Conservation (phyloP, 37 sponge, comb jelly and placozoan genomes). For the Halichondria panicea region DNA sequence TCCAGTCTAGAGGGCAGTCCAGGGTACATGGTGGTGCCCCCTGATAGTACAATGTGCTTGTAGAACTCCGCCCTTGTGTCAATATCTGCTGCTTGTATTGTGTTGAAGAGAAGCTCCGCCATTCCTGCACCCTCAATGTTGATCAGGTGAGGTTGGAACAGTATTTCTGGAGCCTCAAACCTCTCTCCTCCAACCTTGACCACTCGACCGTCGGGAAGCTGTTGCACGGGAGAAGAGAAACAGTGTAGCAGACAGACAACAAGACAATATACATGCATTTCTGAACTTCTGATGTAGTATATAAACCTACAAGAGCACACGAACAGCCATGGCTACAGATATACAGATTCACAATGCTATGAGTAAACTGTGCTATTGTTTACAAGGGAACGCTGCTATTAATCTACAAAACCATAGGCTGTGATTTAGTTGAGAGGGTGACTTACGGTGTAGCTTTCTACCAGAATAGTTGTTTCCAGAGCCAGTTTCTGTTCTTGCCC, state of each 20-base stretch:
- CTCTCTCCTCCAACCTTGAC: constrained; percentile 98
- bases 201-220: constrained; percentile 97
- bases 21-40: constrained; percentile 99
- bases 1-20: constrained; percentile 98
- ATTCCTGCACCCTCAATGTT: constrained; percentile 94
- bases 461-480: constrained; percentile 91
- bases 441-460: constrained; percentile 91
- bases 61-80: constrained; percentile 97
- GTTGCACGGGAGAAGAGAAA: background rate
- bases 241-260: background rate
- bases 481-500: constrained; percentile 97
- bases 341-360: constrained; percentile 2
- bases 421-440: background rate
- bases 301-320: background rate
- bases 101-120: constrained; percentile 97
- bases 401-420: background rate
- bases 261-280: background rate
- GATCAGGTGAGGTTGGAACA: constrained; percentile 99
- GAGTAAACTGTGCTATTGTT: too few relatives aligned
- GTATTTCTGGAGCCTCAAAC: constrained; percentile 95
- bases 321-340: background rate
- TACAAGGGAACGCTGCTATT: background rate
- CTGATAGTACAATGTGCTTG: constrained; percentile 99
- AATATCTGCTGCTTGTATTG: constrained; percentile 98
- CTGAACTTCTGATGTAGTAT: background rate